phyloP scores from a whole-genome alignment of 2,888 invertebrate genomes.

The Diaperis boleti region DNA sequence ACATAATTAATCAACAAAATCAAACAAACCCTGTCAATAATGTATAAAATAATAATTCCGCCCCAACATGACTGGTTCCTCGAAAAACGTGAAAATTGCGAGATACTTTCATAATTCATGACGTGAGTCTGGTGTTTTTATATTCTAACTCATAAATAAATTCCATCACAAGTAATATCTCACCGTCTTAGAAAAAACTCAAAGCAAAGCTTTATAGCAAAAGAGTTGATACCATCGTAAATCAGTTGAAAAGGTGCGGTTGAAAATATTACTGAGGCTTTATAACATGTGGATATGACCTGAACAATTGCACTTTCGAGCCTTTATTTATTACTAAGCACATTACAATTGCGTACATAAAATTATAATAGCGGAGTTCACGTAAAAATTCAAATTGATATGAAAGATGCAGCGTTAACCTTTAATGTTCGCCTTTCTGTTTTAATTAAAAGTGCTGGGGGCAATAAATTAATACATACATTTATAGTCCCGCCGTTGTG shows the following conservation, averaged over 20 bases:
- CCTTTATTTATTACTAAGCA: neutral
- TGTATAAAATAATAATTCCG: too few species aligned
- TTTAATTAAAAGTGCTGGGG: neutral
- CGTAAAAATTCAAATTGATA: neutral
- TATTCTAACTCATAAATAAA: conserved; percentile 4
- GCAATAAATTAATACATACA: neutral
- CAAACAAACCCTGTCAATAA: too few species aligned
- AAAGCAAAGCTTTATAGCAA: conserved; percentile 2
- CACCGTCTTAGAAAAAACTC: conserved; percentile 2
- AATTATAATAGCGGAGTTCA: neutral
- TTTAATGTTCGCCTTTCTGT: neutral
- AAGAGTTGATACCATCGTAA: conserved; percentile 5
- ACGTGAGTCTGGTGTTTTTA: neutral
- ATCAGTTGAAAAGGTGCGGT: conserved; percentile 5
- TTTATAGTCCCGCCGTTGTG: neutral
- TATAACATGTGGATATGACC: neutral
- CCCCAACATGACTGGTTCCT: too few species aligned
- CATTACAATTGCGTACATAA: neutral
- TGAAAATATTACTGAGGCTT: conserved; percentile 1
- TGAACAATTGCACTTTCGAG: conserved; percentile 1
- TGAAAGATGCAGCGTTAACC: neutral
- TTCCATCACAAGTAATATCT: conserved; percentile 2
- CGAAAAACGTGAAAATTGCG: neutral
- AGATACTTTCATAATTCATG: conserved; percentile 6
- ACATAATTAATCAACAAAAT: neutral